These are phyloP conservation scores for Rhagonycha lutea DNA, from an alignment of 2,888 invertebrate genomes.

Conservation along the genomic window DNA sequence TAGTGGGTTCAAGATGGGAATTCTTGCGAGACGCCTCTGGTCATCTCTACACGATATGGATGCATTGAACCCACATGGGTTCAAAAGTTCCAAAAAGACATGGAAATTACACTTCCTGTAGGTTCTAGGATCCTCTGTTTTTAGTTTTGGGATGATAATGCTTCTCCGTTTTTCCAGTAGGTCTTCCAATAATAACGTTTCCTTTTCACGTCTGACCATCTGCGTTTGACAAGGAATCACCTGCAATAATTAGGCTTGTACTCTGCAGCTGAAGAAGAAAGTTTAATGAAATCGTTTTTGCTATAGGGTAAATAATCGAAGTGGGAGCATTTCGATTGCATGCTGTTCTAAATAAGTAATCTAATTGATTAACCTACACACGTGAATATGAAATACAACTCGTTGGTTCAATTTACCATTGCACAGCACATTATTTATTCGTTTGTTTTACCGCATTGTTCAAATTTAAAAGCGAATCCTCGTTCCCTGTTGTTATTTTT, in stretches of 20 bases:
- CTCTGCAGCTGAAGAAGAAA: not conserved
- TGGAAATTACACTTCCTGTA: not conserved
- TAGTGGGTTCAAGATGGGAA: not conserved
- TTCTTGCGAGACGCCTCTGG: not conserved
- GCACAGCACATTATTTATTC: not conserved
- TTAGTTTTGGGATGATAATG: too few species aligned
- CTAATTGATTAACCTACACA: not conserved
- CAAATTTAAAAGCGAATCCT: not conserved
- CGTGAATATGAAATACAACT: not conserved
- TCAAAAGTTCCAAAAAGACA: too few species aligned
- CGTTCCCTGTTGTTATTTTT: not conserved
- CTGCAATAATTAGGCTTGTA: not conserved
- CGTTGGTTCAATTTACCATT: not conserved
- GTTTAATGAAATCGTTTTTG: not conserved
- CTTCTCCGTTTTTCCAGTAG: too few species aligned
- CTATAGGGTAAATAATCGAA: not conserved
- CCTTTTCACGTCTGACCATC: too few species aligned
- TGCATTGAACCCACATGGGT: not conserved
- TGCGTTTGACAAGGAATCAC: not conserved
- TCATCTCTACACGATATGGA: not conserved
- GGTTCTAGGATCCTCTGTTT: too few species aligned
- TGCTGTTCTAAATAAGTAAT: not conserved
- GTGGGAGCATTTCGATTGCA: not conserved
- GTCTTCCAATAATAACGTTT: too few species aligned
- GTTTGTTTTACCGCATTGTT: not conserved